phyloP scores from a whole-genome alignment of 2,797 vertebrate genomes.

The Xiphorhynchus erythropygius region DNA sequence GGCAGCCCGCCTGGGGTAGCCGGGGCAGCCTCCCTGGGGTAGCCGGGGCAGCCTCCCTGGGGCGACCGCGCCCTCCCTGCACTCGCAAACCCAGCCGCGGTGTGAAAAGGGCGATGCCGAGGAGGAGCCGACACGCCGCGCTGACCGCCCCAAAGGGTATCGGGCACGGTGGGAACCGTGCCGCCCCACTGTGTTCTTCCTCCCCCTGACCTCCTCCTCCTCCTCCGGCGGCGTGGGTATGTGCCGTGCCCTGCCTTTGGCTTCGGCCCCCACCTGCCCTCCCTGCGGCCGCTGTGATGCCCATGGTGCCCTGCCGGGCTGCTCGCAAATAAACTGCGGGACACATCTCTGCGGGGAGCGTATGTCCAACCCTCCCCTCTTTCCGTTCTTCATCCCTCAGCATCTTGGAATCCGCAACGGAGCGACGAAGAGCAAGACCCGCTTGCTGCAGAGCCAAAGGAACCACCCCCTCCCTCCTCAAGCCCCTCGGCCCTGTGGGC shows the following conservation, averaged over 20 bases:
- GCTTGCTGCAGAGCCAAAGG: background rate
- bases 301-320: background rate
- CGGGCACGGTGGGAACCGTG: background rate
- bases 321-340: background rate
- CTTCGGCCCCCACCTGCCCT: background rate
- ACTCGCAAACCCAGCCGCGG: background rate
- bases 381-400: background rate
- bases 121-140: background rate
- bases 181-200: background rate
- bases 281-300: background rate
- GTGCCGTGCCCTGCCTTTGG: background rate
- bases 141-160: background rate
- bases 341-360: background rate
- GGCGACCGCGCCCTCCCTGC: background rate
- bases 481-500: background rate
- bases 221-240: background rate
- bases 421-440: background rate
- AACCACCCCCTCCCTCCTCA: background rate
- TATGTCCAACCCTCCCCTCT: background rate
- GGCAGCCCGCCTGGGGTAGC: background rate
- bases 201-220: background rate
- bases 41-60: background rate
- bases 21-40: background rate
- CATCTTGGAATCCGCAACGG: background rate
- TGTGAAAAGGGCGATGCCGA: background rate